These are phyloP conservation scores for Helicoverpa zea DNA, from an alignment of 1,140 invertebrate genomes.

Conservation along the genomic window DNA sequence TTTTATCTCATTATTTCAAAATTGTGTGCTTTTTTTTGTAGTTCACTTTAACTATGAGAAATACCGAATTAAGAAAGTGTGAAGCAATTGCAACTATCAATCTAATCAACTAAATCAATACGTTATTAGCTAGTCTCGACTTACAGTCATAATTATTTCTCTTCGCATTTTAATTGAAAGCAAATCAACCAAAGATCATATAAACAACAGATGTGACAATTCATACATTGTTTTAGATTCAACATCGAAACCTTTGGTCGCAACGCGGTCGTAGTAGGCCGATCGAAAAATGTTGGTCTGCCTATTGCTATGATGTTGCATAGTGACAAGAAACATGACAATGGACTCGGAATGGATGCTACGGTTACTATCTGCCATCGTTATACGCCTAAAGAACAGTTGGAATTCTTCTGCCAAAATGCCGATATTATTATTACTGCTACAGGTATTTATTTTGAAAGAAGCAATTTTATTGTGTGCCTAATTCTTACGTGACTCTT, in stretches of 20 bases:
- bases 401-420: constrained; percentile 89
- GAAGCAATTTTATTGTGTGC: too few species aligned
- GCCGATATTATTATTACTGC: constrained; percentile 95
- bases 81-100: too few species aligned
- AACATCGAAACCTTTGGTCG: constrained; percentile 93
- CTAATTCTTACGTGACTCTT: too few species aligned
- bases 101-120: too few species aligned
- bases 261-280: constrained; percentile 95
- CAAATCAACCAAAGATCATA: neutral
- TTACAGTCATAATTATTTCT: too few species aligned
- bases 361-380: constrained; percentile 96
- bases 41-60: too few species aligned
- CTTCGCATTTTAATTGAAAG: too few species aligned
- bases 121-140: too few species aligned
- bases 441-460: constrained; percentile 84
- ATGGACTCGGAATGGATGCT: constrained; percentile 90
- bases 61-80: neutral
- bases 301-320: constrained; percentile 94
- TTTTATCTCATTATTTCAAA: neutral
- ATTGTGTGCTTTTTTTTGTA: neutral
- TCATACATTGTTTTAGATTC: constrained; percentile 84
- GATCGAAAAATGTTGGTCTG: constrained; percentile 96
- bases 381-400: constrained; percentile 92
- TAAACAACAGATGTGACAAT: neutral
- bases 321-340: constrained; percentile 90